phyloP scores from a whole-genome alignment of 2,113 vertebrate species.

The Oxygymnocypris stewartii region DNA sequence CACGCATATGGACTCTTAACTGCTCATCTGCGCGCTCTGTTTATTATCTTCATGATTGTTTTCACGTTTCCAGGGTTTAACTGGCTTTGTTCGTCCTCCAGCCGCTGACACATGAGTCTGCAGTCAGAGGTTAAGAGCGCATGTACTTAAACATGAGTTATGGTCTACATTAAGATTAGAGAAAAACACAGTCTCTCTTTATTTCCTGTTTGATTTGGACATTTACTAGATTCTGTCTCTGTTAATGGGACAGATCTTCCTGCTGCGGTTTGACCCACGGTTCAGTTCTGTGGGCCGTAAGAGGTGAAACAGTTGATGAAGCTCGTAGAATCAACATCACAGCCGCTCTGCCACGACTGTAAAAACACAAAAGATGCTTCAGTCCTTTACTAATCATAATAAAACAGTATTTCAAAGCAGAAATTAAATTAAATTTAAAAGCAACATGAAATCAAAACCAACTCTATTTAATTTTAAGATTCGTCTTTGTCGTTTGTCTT shows the following conservation, averaged over 20 bases:
- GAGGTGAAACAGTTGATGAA: conserved; percentile 5
- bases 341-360: background rate
- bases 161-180: background rate
- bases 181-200: background rate
- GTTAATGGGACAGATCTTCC: background rate
- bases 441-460: background rate
- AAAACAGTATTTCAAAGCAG: background rate
- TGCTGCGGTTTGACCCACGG: background rate
- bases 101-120: background rate
- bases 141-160: background rate
- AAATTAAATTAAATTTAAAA: background rate
- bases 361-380: background rate
- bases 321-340: background rate
- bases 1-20: background rate
- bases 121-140: background rate
- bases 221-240: background rate
- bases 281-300: background rate
- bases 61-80: background rate
- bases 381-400: background rate
- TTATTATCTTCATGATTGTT: background rate
- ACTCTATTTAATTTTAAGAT: background rate
- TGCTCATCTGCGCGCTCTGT: background rate
- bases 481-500: too few species aligned
- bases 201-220: background rate
- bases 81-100: background rate